These are phyloP conservation scores for Nycteola revayana DNA, from an alignment of 2,888 invertebrate species.

Conservation along the genomic window DNA sequence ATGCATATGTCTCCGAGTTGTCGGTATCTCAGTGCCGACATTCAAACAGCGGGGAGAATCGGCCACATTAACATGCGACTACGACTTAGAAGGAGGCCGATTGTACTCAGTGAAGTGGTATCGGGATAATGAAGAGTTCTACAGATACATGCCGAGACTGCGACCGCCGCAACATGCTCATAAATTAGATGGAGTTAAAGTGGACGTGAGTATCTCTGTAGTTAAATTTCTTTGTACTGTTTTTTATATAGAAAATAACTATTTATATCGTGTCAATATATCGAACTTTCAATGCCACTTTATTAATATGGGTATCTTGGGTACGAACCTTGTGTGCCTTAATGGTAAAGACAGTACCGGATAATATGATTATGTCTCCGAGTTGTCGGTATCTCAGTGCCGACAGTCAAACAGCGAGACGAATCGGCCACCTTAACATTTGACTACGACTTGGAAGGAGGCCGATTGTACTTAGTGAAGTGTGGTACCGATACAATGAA, in stretches of 20 bases:
- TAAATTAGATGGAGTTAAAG: slow-evolving; percentile 82
- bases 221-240: too few species aligned
- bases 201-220: slow-evolving; percentile 82
- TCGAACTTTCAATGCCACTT: too few species aligned
- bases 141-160: slow-evolving; percentile 84
- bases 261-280: too few species aligned
- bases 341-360: too few species aligned
- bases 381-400: slow-evolving; percentile 79
- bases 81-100: slow-evolving; percentile 83
- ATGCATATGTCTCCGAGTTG: slow-evolving; percentile 64
- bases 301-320: too few species aligned
- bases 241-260: too few species aligned
- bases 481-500: slow-evolving; percentile 85
- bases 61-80: slow-evolving; percentile 81
- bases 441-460: slow-evolving; percentile 83
- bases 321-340: too few species aligned
- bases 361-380: slow-evolving; percentile 66
- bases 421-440: slow-evolving; percentile 81
- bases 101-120: slow-evolving; percentile 87
- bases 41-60: slow-evolving; percentile 82
- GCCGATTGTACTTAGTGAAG: slow-evolving; percentile 84
- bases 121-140: slow-evolving; percentile 85
- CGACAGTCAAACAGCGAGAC: slow-evolving; percentile 79
- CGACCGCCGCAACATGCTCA: slow-evolving; percentile 84
- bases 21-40: slow-evolving; percentile 79